phyloP scores from a whole-genome alignment of 1,140 invertebrate species.

The Anthonomus grandis region DNA sequence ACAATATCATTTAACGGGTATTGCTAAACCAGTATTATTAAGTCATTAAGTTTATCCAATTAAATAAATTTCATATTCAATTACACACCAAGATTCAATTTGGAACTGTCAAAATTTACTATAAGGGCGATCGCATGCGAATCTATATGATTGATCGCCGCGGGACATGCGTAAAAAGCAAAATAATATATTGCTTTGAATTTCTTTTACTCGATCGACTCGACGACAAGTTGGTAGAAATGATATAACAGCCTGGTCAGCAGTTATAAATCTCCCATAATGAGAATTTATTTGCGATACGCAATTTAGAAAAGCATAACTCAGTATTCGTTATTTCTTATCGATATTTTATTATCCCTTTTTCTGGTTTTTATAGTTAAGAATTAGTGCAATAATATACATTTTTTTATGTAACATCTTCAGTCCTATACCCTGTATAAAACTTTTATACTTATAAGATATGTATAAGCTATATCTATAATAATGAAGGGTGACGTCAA shows the following conservation, averaged over 20 bases:
- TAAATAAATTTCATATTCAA: too few species aligned
- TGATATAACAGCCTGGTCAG: slow-evolving; percentile 17
- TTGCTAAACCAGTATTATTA: too few species aligned
- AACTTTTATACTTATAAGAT: not conserved
- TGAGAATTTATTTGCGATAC: slow-evolving; percentile 27
- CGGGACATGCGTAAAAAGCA: slow-evolving; percentile 13
- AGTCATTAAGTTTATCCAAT: too few species aligned
- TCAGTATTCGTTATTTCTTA: slow-evolving; percentile 25
- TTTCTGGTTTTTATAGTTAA: slow-evolving; percentile 11
- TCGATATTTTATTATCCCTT: slow-evolving; percentile 2
- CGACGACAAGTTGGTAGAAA: slow-evolving; percentile 21
- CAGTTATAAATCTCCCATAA: slow-evolving; percentile 23
- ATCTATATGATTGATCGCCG: slow-evolving; percentile 6
- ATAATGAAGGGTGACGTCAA: not conserved
- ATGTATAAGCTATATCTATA: not conserved
- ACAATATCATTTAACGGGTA: too few species aligned
- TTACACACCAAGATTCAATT: too few species aligned
- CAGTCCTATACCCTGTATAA: not conserved
- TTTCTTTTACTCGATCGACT: slow-evolving; percentile 1
- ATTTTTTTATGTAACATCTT: not conserved
- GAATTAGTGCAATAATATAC: not conserved
- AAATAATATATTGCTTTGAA: slow-evolving; percentile 17
- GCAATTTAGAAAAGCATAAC: slow-evolving; percentile 26
- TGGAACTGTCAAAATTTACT: too few species aligned
- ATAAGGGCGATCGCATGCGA: too few species aligned